A percentile compares a stretch with the other conserved stretches of the same genome.
These are phyloP conservation scores for Probosciger aterrimus DNA, from an alignment of 2,113 vertebrate genomes.

Conservation along the genomic window DNA sequence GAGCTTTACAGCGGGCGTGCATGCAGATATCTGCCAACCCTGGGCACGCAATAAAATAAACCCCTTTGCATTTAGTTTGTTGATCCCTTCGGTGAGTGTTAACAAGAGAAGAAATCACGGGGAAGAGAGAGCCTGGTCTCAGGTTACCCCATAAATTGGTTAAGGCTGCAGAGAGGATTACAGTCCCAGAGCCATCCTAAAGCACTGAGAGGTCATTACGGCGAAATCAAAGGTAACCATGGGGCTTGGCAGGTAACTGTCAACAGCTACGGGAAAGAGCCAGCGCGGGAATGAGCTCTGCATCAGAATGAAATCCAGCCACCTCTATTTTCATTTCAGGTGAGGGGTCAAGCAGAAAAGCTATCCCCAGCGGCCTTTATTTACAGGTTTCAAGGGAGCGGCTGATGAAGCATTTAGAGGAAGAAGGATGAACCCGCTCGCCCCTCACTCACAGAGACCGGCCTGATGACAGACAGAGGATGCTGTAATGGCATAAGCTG, in stretches of 20 bases:
- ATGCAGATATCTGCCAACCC: neutral
- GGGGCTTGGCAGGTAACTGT: slow-evolving; percentile 77
- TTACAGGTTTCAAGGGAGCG: slow-evolving; percentile 73
- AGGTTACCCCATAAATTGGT: slow-evolving; percentile 71
- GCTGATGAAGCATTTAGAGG: slow-evolving; percentile 56
- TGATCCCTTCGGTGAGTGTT: slow-evolving; percentile 34
- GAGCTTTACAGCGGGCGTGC: neutral
- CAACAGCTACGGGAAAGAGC: slow-evolving; percentile 75
- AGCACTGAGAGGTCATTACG: slow-evolving; percentile 70
- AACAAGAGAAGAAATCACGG: slow-evolving; percentile 49
- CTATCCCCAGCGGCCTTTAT: slow-evolving; percentile 72
- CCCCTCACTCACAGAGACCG: neutral
- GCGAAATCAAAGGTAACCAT: slow-evolving; percentile 78
- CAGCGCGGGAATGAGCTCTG: slow-evolving; percentile 45
- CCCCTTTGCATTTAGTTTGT: neutral
- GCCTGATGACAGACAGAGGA: slow-evolving; percentile 71
- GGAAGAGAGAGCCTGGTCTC: slow-evolving; percentile 61
- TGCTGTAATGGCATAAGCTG: neutral
- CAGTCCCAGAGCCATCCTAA: slow-evolving; percentile 65
- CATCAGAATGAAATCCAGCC: slow-evolving; percentile 67
- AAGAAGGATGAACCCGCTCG: slow-evolving; percentile 70
- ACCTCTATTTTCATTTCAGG: slow-evolving; percentile 80
- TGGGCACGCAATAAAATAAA: neutral
- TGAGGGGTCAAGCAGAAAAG: slow-evolving; percentile 79
- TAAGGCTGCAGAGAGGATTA: slow-evolving; percentile 68